Base-by-base conservation (phyloP, 2,113 vertebrate species). In the Garra rufa region DNA sequence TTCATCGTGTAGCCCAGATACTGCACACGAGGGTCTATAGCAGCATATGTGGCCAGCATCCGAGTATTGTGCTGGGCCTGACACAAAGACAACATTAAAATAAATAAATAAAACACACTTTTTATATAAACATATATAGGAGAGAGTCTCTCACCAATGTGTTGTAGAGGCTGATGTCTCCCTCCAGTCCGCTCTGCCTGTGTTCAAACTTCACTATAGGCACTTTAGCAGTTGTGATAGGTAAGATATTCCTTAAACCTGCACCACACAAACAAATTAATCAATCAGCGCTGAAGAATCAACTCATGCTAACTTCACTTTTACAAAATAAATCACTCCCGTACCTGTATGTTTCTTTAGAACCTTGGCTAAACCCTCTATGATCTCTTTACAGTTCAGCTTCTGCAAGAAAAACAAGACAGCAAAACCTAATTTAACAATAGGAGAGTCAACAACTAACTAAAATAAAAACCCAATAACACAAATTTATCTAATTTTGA, bases 131-230 rank as follows among this genome's bases (percentile, higher is more conserved):
- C 21, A 15, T 9, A 4, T 10, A 17, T 15, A 3, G 6, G 15
- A 38, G 10, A n/a, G 6, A 4, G 15, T 15, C 1, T 83, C 96
- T 95, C 90, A 99, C 98, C 95, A 99, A 92, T 9, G 97, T 99
- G 88, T 99, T 99, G 89, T 99, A 99, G 63, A 99, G 96, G 92
- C 98, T 99, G 89, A 99, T 99, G 81, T 99, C 98, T 52, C 97
- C 98, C 92, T 99, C 98, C 91, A 99, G 92, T 43, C 96, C 95
- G 86, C 97, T 98, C 86, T 97, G 93, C 89, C 95, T 93, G 92
- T 99, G 97, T 86, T 99, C 98, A 93, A 99, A 99, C 93, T 99
- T 99, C 82, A 99, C 98, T 59, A 99, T 99, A 95, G 98, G 98
- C 95, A 99, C 98, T 97, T 99, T 99, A 94, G 98, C 98, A 93